Evolutionary conservation across 2,113 vertebrate species (phyloP).

Genomic region (Pelecanus crispus): DNA sequence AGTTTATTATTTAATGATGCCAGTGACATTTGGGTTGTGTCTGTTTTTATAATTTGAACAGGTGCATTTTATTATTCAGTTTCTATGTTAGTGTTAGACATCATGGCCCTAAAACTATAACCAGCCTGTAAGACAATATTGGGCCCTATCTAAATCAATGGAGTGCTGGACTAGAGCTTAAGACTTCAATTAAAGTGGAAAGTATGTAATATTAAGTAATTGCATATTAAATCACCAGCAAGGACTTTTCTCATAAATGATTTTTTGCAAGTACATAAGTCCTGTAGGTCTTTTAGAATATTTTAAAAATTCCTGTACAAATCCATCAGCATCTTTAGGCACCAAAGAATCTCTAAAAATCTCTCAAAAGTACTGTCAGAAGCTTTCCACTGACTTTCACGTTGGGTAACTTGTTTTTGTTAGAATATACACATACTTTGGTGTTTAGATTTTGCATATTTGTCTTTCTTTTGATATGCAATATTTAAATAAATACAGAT

Average conservation of each 20-base stretch:
- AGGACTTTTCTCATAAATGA: background rate
- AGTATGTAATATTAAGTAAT: background rate
- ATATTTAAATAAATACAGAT: slow-evolving; percentile 57
- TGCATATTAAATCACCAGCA: background rate
- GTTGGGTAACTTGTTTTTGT: background rate
- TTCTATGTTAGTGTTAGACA: background rate
- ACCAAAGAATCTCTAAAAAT: background rate
- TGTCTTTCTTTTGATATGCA: slow-evolving; percentile 32
- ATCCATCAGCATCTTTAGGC: background rate
- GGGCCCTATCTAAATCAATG: background rate
- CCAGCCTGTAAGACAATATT: background rate
- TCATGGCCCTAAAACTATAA: background rate
- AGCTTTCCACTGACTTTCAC: background rate
- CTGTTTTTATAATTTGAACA: background rate
- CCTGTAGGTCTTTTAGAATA: background rate
- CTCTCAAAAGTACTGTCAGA: background rate
- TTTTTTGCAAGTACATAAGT: background rate
- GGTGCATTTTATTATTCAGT: background rate
- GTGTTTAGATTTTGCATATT: slow-evolving; percentile 24
- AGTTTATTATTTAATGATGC: background rate
- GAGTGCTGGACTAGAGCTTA: background rate
- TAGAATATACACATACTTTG: background rate
- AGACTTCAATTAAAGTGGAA: background rate
- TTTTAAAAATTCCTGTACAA: background rate
- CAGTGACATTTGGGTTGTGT: background rate